These are phyloP conservation scores for Brachyptera putata DNA, from an alignment of 2,888 invertebrate species.

Conservation along the genomic window DNA sequence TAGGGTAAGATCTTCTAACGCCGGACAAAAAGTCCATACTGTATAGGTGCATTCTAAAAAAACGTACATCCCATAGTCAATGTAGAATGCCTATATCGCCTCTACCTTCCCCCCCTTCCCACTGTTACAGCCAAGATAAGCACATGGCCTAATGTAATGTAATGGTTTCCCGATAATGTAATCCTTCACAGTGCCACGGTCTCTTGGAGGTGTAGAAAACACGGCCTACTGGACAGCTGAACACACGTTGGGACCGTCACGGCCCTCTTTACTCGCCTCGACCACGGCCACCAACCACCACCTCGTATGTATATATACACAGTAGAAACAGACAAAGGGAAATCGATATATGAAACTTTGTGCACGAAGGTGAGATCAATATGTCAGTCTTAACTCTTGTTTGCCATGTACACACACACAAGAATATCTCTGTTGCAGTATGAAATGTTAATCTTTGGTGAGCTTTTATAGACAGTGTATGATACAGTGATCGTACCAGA, in stretches of 20 bases:
- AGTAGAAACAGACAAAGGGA: no score
- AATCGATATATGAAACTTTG: background rate
- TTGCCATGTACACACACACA: no score
- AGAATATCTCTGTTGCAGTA: background rate
- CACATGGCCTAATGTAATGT: constrained; percentile 9
- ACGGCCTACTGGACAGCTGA: background rate
- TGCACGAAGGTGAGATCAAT: background rate
- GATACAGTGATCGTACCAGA: no score
- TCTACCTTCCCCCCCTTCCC: no score
- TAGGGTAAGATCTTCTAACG: no score
- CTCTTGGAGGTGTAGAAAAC: no score
- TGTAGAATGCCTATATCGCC: no score
- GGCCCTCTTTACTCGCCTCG: background rate
- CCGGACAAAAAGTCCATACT: no score
- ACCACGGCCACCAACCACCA: background rate
- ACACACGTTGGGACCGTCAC: background rate
- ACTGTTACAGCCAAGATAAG: constrained; percentile 10
- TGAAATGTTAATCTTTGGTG: background rate
- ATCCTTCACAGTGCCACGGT: no score
- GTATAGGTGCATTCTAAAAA: no score
- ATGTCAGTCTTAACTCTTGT: background rate
- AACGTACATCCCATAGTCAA: no score
- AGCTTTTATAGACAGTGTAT: no score
- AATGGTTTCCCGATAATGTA: constrained; percentile 18
- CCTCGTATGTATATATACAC: background rate